phyloP scores from a whole-genome alignment of 2,113 vertebrate genomes.

The Stictonetta naevosa region DNA sequence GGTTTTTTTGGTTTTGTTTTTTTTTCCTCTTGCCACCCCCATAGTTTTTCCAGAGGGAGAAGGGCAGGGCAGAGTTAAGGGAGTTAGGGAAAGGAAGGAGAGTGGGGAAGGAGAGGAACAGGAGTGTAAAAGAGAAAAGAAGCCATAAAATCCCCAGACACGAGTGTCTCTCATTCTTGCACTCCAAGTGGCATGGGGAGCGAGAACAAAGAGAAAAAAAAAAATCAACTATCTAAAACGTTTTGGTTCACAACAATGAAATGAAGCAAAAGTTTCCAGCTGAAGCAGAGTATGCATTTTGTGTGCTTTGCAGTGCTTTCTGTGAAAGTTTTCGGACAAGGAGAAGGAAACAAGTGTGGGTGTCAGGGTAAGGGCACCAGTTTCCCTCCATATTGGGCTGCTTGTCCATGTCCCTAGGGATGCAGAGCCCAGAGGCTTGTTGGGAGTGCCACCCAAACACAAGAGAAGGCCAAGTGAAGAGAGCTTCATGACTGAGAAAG shows the following conservation, averaged over 20 bases:
- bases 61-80: not conserved
- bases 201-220: not conserved
- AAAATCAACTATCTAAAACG: not conserved
- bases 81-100: not conserved
- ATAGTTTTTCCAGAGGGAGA: not conserved
- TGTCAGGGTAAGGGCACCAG: not conserved
- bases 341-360: fast-evolving
- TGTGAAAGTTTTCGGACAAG: not conserved
- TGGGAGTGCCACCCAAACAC: not conserved
- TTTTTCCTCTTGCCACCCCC: no score
- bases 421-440: not conserved
- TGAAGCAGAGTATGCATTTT: not conserved
- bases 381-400: not conserved
- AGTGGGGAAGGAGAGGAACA: not conserved
- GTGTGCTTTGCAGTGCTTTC: not conserved
- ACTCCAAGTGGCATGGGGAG: not conserved
- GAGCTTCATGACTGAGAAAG: not conserved
- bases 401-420: not conserved
- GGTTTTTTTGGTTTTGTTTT: no score
- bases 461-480: not conserved
- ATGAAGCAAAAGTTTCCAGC: not conserved
- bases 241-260: not conserved
- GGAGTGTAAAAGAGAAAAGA: not conserved
- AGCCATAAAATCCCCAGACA: not conserved
- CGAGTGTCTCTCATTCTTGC: not conserved